Percentiles rank a stretch among this genome's conserved stretches.
These are phyloP conservation scores for Monochamus alternatus DNA, from an alignment of 2,888 invertebrate genomes.

Conservation along the genomic window DNA sequence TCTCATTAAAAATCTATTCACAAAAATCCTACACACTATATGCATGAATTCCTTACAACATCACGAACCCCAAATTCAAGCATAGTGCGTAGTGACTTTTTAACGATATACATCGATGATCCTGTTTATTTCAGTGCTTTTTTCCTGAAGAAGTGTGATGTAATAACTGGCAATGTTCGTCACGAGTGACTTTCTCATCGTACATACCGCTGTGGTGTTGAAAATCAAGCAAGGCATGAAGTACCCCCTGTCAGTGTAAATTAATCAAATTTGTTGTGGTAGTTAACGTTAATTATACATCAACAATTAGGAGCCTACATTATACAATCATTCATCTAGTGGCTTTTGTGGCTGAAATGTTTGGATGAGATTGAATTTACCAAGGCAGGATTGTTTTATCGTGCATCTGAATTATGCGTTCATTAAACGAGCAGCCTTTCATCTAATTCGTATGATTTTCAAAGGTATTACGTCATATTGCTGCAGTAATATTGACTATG, in stretches of 20 bases:
- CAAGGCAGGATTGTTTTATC: constrained; percentile 27
- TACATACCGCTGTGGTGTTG: too few relatives aligned
- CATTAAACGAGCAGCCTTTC: constrained; percentile 22
- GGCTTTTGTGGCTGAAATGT: constrained; percentile 33
- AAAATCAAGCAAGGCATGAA: constrained; percentile 1
- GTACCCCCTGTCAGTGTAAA: constrained; percentile 11
- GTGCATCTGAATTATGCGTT: constrained; percentile 28
- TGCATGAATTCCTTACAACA: too few relatives aligned
- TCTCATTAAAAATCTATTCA: too few relatives aligned
- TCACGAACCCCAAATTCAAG: too few relatives aligned
- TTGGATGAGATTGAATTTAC: constrained; percentile 29
- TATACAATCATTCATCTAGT: constrained; percentile 28
- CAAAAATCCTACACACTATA: too few relatives aligned
- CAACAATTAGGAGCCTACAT: constrained; percentile 21
- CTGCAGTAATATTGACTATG: constrained; percentile 25
- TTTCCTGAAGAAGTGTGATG: too few relatives aligned
- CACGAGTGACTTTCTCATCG: too few relatives aligned
- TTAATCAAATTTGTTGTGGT: constrained; percentile 31
- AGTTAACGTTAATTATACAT: constrained; percentile 26
- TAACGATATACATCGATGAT: too few relatives aligned
- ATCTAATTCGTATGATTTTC: constrained; percentile 27
- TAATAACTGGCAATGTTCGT: too few relatives aligned
- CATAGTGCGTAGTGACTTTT: too few relatives aligned
- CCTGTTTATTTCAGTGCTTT: too few relatives aligned
- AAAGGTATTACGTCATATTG: constrained; percentile 25